These are phyloP conservation scores for Calyptommatus sinebrachiatus DNA, from an alignment of 2,113 vertebrate genomes.

Conservation along the genomic window DNA sequence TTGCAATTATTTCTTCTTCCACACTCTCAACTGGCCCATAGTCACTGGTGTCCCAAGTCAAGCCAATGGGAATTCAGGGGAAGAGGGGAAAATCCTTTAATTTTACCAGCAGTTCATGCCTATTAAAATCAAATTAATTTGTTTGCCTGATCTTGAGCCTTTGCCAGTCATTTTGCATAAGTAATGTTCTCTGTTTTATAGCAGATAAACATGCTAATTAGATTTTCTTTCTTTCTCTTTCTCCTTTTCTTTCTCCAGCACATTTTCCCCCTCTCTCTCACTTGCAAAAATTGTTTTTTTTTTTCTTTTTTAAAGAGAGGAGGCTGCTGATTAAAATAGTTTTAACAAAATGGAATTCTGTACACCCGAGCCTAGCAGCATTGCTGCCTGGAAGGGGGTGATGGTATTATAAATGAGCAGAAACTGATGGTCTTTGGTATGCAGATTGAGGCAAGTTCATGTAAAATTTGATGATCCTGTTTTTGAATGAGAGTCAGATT, in stretches of 20 bases:
- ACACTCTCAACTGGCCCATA: constrained; percentile 26
- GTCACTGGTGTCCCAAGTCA: constrained; percentile 25
- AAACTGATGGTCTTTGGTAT: accelerated
- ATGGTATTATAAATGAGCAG: neutral
- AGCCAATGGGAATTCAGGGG: constrained; percentile 15
- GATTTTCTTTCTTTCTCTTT: constrained; percentile 28
- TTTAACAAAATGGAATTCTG: neutral
- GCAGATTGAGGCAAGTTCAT: neutral
- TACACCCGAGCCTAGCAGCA: neutral
- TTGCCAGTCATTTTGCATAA: constrained; percentile 49
- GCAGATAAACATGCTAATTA: constrained; percentile 57
- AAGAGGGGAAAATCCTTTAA: constrained; percentile 38
- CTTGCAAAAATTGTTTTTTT: neutral
- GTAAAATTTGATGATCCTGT: neutral
- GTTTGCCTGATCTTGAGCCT: constrained; percentile 38
- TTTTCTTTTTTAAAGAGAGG: neutral
- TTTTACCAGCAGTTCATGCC: constrained; percentile 43
- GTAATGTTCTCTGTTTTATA: constrained; percentile 42
- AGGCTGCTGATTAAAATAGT: neutral
- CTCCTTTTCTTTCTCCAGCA: neutral
- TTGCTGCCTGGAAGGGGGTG: neutral
- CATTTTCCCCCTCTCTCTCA: no score
- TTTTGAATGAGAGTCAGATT: neutral
- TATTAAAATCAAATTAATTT: constrained; percentile 64
- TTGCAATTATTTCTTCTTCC: constrained; percentile 19